phyloP scores from a whole-genome alignment of 2,888 invertebrate species.

The Drosophila planitibia region DNA sequence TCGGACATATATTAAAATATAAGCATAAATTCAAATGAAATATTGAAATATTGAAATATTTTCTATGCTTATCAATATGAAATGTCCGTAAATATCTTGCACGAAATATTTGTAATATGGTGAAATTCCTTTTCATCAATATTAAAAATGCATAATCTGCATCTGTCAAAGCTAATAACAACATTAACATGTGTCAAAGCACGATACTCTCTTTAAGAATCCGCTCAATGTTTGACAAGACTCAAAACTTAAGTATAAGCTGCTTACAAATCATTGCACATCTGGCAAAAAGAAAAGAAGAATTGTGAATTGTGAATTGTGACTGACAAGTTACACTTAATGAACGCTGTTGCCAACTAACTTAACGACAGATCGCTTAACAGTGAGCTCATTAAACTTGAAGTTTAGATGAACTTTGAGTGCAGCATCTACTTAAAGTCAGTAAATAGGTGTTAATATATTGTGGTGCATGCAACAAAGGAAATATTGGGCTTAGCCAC shows the following conservation, averaged over 20 bases:
- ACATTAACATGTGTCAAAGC: neutral
- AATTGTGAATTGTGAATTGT: neutral
- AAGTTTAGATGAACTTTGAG: neutral
- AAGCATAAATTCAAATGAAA: neutral
- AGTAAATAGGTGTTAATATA: neutral
- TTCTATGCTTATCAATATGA: neutral
- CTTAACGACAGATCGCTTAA: neutral
- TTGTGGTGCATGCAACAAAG: neutral
- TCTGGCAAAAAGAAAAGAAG: neutral
- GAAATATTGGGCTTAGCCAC: neutral
- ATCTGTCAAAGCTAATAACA: neutral
- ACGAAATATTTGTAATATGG: neutral
- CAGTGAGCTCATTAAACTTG: neutral
- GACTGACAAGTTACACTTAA: neutral
- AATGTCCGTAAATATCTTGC: neutral
- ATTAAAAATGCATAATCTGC: neutral
- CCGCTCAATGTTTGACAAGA: neutral
- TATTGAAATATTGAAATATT: neutral
- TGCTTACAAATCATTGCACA: constrained; percentile 8
- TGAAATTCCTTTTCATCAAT: neutral
- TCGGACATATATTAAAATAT: neutral
- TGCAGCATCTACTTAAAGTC: neutral
- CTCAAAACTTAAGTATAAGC: neutral
- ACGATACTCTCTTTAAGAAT: neutral
- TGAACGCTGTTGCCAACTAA: neutral